Percentiles rank a stretch among this genome's conserved stretches.
phyloP scores from a whole-genome alignment of 1,140 invertebrate species.

The Monochamus saltuarius region DNA sequence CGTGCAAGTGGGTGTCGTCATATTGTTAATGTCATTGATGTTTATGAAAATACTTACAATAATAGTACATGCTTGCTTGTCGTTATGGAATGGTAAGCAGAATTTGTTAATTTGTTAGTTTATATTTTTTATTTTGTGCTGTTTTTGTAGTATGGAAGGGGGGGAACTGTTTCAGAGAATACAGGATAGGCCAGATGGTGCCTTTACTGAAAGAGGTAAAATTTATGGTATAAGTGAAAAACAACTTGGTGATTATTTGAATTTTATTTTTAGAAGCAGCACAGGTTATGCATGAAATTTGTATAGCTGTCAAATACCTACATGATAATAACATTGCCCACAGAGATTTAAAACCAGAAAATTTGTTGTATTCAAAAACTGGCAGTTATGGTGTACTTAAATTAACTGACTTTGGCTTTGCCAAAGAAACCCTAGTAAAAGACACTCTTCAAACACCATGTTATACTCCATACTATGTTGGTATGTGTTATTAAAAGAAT shows the following conservation, averaged over 20 bases:
- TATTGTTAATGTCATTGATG: constrained; percentile 92
- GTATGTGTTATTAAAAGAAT: constrained; percentile 54
- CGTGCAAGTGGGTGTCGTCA: constrained; percentile 85
- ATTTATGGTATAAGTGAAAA: constrained; percentile 7
- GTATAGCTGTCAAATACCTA: constrained; percentile 91
- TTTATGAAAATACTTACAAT: constrained; percentile 94
- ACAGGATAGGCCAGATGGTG: constrained; percentile 88
- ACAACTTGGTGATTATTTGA: background rate
- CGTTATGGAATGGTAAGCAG: constrained; percentile 92
- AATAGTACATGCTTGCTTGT: constrained; percentile 90
- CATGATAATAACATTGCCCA: constrained; percentile 97
- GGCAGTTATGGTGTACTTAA: constrained; percentile 80
- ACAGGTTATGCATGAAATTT: constrained; percentile 94
- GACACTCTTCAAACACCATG: constrained; percentile 94
- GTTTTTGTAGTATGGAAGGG: constrained; percentile 83
- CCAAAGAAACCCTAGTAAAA: constrained; percentile 89
- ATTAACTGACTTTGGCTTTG: constrained; percentile 99
- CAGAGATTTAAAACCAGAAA: constrained; percentile 94
- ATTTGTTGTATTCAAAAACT: constrained; percentile 77
- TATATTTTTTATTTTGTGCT: background rate
- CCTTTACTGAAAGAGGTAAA: constrained; percentile 93
- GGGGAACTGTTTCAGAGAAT: constrained; percentile 96
- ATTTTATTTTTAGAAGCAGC: constrained; percentile 70
- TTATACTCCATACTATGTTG: constrained; percentile 98
- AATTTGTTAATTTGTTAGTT: constrained; percentile 5